A percentile compares a stretch with the other conserved stretches of the same genome.
phyloP scores from a whole-genome alignment of 1,140 invertebrate genomes.

The Anastrepha ludens region DNA sequence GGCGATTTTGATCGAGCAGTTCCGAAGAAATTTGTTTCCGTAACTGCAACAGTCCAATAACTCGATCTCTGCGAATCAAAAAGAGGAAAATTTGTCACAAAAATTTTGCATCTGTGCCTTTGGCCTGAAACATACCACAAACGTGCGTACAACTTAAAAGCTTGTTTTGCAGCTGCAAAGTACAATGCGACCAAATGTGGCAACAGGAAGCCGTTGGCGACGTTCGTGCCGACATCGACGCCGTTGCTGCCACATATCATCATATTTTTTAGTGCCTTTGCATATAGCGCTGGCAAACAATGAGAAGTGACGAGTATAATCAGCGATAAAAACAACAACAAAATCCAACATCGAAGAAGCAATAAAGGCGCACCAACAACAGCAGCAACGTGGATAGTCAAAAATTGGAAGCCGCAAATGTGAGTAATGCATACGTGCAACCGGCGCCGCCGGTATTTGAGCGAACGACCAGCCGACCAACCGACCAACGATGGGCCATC shows the following conservation, averaged over 20 bases:
- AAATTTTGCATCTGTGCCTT: background rate
- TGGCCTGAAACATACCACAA: background rate
- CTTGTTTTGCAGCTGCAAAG: constrained; percentile 39
- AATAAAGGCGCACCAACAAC: constrained; percentile 15
- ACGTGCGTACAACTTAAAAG: background rate
- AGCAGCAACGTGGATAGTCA: background rate
- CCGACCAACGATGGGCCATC: background rate
- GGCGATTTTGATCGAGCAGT: too few relatives aligned
- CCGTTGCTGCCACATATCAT: constrained; percentile 19
- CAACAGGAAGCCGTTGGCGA: constrained; percentile 35
- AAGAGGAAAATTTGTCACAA: background rate
- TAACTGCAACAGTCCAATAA: too few relatives aligned
- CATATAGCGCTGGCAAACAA: background rate
- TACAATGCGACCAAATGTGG: constrained; percentile 34
- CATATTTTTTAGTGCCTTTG: constrained; percentile 10
- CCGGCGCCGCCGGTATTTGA: background rate
- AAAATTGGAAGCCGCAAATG: background rate
- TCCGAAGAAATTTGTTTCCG: too few relatives aligned
- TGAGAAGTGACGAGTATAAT: background rate
- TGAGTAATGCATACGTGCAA: background rate
- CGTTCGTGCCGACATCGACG: background rate
- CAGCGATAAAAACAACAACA: background rate
- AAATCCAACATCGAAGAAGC: background rate
- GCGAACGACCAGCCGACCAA: background rate
- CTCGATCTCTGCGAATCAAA: too few relatives aligned